phyloP scores from a whole-genome alignment of 2,113 vertebrate species.

The Azemiops feae region DNA sequence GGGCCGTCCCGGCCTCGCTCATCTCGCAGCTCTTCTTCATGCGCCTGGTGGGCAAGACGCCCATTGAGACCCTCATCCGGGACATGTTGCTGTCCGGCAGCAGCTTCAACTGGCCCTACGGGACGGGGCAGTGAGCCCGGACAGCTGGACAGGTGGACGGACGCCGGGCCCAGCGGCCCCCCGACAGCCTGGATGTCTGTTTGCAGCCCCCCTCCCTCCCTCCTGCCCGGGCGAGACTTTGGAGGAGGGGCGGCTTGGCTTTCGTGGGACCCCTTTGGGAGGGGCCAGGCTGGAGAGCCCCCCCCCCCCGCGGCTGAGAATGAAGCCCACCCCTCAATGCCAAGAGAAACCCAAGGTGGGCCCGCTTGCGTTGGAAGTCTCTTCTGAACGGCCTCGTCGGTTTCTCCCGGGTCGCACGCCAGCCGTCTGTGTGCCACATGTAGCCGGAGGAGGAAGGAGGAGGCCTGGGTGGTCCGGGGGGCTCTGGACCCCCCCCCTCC shows the following conservation, averaged over 20 bases:
- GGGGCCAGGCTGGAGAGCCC: background rate
- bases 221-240: no score
- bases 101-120: constrained; percentile 94
- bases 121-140: constrained; percentile 77
- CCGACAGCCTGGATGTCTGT: background rate
- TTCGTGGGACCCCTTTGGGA: background rate
- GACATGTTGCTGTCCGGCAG: constrained; percentile 97
- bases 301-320: background rate
- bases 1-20: constrained; percentile 88
- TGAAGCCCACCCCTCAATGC: background rate
- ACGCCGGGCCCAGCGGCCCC: background rate
- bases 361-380: no score
- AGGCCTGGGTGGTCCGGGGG: background rate
- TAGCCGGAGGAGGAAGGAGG: background rate
- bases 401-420: background rate
- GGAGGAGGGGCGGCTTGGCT: no score
- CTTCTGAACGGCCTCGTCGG: background rate
- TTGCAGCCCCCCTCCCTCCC: background rate
- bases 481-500: background rate
- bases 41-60: constrained; percentile 93
- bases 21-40: constrained; percentile 98
- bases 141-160: background rate
- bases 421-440: background rate
- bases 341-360: background rate
- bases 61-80: constrained; percentile 93